Base-by-base conservation (phyloP, 2,113 vertebrate genomes). In the Gymnocephalus cernua region DNA sequence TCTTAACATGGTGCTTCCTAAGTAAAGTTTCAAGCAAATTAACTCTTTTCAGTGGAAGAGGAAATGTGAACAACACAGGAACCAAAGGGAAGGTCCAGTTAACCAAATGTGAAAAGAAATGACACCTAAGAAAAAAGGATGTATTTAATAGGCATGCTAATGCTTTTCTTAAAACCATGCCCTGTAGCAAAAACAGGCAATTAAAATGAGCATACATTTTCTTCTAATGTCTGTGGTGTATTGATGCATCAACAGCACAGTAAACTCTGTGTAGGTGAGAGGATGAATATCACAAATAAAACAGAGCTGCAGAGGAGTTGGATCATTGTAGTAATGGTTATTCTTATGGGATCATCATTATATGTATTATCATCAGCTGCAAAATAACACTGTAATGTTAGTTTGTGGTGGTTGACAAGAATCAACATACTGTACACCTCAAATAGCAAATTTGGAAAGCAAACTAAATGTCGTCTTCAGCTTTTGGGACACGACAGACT, bases 151-250 rank as follows among this genome's bases (percentile, higher is more conserved):
- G 23, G 16, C n/a, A 32, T 32, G 47, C 59, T 59, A 51, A 74
- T 80, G 29, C 16, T 48, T 63, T 50, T 41, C 73, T 58, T 29
- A 16, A 64, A 59, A 27, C 54, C 54, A 65, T 25, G 32, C 50
- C 35, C 58, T 1, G 38, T 38, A 77, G 63, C 50, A 69, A 58
- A 81, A 73, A 53, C 21, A 54, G 54, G 15, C 53, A 59, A 45
- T 56, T 59, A 18, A 63, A 75, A 62, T 61, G 32, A n/a, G 9
- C 1, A 0, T 11, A 19, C 18, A 32, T 69, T 74, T 57, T n/a
- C n/a, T 4, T 44, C 16, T 56, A 5, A 63, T 29, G 16, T n/a
- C 32, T 11, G 12, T 51, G 32, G 41, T 23, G 25, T 38, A 0
- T 1, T 14, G 68, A 63, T 38, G 41, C 38, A 70, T 23, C n/a